Evolutionary conservation across 2,113 vertebrate genomes (phyloP).

Genomic region (Chinchilla lanigera): DNA sequence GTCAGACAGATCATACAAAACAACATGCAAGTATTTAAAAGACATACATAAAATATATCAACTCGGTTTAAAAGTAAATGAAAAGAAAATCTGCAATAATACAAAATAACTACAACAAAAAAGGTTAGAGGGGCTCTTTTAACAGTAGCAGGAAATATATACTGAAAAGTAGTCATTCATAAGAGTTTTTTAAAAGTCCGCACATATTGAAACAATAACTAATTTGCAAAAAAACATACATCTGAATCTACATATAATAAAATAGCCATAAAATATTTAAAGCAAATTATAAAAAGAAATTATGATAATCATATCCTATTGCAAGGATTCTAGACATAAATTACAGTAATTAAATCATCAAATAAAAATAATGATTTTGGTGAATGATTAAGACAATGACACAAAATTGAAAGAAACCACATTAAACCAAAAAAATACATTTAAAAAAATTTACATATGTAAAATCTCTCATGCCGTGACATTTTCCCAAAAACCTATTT

Average conservation of each 20-base stretch:
- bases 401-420: not conserved
- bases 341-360: not conserved
- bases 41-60: not conserved
- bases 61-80: not conserved
- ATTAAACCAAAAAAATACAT: not conserved
- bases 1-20: not conserved
- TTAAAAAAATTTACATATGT: not conserved
- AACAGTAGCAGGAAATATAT: not conserved
- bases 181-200: not conserved
- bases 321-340: not conserved
- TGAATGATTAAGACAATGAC: not conserved
- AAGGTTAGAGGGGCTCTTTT: not conserved
- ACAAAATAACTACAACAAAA: not conserved
- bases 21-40: not conserved
- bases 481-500: not conserved
- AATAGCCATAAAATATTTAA: not conserved
- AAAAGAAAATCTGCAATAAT: not conserved
- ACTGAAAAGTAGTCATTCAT: not conserved
- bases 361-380: not conserved
- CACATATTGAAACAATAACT: not conserved
- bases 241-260: not conserved
- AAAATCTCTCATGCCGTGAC: not conserved
- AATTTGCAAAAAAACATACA: not conserved
- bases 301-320: not conserved
- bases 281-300: conserved; percentile 4